Evolutionary conservation across 2,888 invertebrate genomes (phyloP).

Genomic region (Drosophila niveifrons): DNA sequence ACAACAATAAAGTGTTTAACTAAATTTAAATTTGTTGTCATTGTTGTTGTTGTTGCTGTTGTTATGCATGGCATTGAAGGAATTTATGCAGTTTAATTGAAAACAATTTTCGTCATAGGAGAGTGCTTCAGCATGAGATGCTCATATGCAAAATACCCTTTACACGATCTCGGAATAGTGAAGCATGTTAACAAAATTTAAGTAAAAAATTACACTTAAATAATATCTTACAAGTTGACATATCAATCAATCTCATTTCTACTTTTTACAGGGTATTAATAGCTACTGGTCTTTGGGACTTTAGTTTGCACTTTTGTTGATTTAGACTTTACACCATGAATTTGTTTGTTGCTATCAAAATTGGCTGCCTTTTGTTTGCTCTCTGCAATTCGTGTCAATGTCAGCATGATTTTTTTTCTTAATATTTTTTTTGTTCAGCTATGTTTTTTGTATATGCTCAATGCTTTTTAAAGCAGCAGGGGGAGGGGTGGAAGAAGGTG

Average conservation of each 20-base stretch:
- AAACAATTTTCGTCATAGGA: constrained; percentile 45
- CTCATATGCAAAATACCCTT: constrained; percentile 1
- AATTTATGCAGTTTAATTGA: constrained; percentile 79
- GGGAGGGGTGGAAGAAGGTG: background rate
- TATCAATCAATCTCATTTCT: no score
- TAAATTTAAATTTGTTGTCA: constrained; percentile 39
- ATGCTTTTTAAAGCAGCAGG: constrained; percentile 6
- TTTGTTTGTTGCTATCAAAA: constrained; percentile 39
- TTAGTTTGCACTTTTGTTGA: constrained; percentile 61
- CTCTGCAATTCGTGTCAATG: constrained; percentile 77
- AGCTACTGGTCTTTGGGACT: constrained; percentile 44
- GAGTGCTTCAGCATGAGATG: constrained; percentile 1
- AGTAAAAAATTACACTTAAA: no score
- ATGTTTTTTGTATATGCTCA: constrained; percentile 33
- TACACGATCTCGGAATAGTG: background rate
- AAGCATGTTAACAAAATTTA: no score
- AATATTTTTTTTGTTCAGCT: constrained; percentile 36
- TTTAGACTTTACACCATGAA: constrained; percentile 53
- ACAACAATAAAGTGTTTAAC: constrained; percentile 42
- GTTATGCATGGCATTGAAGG: constrained; percentile 62
- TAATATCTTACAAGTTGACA: no score
- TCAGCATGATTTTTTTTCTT: constrained; percentile 72
- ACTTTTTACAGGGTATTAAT: constrained; percentile 28
- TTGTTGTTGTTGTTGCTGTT: constrained; percentile 32
- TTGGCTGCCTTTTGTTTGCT: constrained; percentile 51